Evolutionary conservation across 2,888 invertebrate genomes (phyloP), one percentile per base, ranked within the genome.

Genomic region (Drosophila fungiperda): DNA sequence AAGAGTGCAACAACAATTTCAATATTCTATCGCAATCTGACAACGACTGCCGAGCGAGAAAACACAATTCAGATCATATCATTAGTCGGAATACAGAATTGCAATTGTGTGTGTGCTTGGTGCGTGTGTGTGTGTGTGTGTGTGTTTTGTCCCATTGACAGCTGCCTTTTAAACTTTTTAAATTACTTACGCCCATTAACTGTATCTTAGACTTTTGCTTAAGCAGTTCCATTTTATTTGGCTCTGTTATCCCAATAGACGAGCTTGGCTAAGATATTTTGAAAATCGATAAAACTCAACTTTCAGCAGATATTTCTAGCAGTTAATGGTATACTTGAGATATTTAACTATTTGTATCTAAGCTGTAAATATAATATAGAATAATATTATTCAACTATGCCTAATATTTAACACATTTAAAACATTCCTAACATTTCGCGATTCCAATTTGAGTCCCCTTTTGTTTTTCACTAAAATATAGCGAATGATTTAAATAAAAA

Each of bases 1-100:
- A 59, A 65, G 38, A 38, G 17, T 62, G 52, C 50, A 40, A 33
- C 40, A 58, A 73, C 52, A 59, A 20, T 71, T 50, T 54, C 35
- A 59, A 32, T 45, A 17, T 12, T 26, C 35, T 48, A 48, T 26
- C 9, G 49, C 57, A 33, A 32, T 49, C 38, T 68, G 26, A 15
- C 17, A 4, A 26, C 54, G 33, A 33, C 38, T 26, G n/a, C 6
- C 49, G 40, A 26, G 20, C 49, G 32, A 33, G n/a, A 35, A 48
- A 32, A 36, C 17, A 54, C 23, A 26, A 17, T 23, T 36, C 11
- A 68, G 68, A 67, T 54, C 45, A 11, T 55, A 48, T 67, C 48
- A 26, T 55, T 29, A 12, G 9, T 8, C 26, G 36, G 38, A 7
- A 36, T 23, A 23, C 23, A 23, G 4, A 23, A 49, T 49, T 49